Percentiles rank a stretch among this genome's conserved stretches.
Evolutionary conservation across 2,797 vertebrate genomes (phyloP).

Genomic region (Sebastes trivittatus): DNA sequence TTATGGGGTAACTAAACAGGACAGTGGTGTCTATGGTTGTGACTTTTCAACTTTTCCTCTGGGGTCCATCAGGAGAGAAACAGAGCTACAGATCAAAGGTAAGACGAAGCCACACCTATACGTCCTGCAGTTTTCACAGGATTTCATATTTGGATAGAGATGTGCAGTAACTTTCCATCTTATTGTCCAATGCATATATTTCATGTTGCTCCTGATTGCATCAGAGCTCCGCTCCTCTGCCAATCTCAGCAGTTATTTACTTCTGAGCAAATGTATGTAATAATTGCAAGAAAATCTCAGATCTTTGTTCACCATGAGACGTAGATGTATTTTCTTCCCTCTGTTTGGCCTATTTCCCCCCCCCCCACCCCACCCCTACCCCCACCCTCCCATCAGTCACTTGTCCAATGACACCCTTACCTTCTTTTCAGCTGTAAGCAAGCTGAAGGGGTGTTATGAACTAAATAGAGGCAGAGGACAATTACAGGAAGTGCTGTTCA

Average conservation of each 20-base stretch:
- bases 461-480: neutral
- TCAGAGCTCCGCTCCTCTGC: conserved; percentile 19
- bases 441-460: neutral
- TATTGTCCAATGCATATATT: conserved; percentile 9
- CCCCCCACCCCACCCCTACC: too few relatives aligned
- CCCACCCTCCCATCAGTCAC: neutral
- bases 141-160: neutral
- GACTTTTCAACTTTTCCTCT: conserved; percentile 49
- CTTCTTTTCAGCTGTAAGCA: neutral
- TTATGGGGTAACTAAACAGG: neutral
- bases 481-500: neutral
- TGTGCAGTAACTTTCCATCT: neutral
- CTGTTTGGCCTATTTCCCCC: neutral
- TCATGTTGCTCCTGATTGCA: conserved; percentile 49
- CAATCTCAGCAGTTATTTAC: conserved; percentile 35
- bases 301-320: neutral
- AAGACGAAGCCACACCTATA: conserved; percentile 5
- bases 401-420: neutral
- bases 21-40: conserved; percentile 71
- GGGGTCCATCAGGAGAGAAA: conserved; percentile 27
- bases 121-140: neutral
- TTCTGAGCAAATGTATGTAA: conserved; percentile 20
- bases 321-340: neutral
- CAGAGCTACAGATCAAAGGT: conserved; percentile 71
- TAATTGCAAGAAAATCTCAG: neutral